These are phyloP conservation scores for Acyrthosiphon pisum DNA, from an alignment of 1,140 invertebrate species.

Conservation along the genomic window DNA sequence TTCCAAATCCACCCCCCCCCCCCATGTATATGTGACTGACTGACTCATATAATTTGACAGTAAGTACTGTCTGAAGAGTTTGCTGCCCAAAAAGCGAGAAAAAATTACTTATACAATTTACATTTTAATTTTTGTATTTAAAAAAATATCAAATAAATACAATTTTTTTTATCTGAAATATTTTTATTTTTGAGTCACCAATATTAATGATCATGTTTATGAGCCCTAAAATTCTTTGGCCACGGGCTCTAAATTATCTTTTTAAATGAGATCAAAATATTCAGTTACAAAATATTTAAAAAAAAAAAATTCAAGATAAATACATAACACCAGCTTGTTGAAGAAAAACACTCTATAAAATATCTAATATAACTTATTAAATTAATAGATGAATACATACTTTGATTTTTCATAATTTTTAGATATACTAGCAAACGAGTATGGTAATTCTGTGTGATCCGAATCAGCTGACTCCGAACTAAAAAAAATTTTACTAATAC, in stretches of 20 bases:
- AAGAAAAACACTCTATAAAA: neutral
- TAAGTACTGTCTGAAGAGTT: too few relatives aligned
- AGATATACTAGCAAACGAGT: conserved; percentile 5
- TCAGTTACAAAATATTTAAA: neutral
- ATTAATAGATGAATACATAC: neutral
- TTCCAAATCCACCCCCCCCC: too few relatives aligned
- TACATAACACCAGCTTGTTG: neutral
- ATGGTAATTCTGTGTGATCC: neutral
- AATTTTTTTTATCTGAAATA: too few relatives aligned
- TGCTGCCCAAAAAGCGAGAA: too few relatives aligned
- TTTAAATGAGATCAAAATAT: neutral
- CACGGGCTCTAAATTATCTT: neutral
- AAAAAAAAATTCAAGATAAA: neutral
- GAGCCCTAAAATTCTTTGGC: too few relatives aligned
- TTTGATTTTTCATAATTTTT: conserved; percentile 15
- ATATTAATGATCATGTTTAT: too few relatives aligned
- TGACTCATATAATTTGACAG: too few relatives aligned
- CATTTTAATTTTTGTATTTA: too few relatives aligned
- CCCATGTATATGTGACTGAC: too few relatives aligned
- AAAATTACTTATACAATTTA: too few relatives aligned
- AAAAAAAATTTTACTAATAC: neutral
- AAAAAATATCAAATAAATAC: too few relatives aligned
- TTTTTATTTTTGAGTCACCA: too few relatives aligned
- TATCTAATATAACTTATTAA: neutral
- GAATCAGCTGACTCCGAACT: neutral